phyloP scores from a whole-genome alignment of 2,797 vertebrate species.

The Poliocrania exsul region DNA sequence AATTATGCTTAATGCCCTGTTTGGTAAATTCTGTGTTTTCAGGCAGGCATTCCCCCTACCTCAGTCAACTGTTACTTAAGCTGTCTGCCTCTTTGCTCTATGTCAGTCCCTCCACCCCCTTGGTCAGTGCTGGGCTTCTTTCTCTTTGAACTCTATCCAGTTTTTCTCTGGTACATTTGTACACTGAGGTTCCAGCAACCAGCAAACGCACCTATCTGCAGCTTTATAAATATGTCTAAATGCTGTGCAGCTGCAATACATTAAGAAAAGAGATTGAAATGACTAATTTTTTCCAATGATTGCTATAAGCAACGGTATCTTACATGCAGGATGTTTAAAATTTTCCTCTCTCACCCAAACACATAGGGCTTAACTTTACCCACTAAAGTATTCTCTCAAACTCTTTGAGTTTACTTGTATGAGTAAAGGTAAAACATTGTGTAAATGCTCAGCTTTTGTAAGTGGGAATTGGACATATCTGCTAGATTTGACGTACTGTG shows the following conservation, averaged over 20 bases:
- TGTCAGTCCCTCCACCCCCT: background rate
- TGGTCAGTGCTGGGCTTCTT: fast-evolving
- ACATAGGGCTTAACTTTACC: background rate
- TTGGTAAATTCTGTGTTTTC: background rate
- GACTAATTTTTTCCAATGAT: background rate
- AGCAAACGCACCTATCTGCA: background rate
- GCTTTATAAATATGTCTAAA: background rate
- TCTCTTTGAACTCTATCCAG: background rate
- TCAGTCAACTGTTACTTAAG: background rate
- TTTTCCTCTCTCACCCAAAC: background rate
- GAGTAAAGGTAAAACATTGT: background rate
- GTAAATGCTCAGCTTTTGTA: background rate
- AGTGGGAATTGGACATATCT: background rate
- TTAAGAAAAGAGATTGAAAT: background rate
- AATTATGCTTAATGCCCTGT: background rate
- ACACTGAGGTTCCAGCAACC: background rate
- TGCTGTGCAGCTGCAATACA: background rate
- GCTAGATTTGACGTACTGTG: background rate
- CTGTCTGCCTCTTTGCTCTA: background rate
- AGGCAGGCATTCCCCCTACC: background rate
- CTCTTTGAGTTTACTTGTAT: background rate
- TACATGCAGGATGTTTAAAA: background rate
- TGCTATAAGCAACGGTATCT: background rate
- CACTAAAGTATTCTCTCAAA: background rate
- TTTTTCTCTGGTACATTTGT: background rate